Evolutionary conservation across 2,113 vertebrate species (phyloP).

Genomic region (Dendropsophus ebraccatus): DNA sequence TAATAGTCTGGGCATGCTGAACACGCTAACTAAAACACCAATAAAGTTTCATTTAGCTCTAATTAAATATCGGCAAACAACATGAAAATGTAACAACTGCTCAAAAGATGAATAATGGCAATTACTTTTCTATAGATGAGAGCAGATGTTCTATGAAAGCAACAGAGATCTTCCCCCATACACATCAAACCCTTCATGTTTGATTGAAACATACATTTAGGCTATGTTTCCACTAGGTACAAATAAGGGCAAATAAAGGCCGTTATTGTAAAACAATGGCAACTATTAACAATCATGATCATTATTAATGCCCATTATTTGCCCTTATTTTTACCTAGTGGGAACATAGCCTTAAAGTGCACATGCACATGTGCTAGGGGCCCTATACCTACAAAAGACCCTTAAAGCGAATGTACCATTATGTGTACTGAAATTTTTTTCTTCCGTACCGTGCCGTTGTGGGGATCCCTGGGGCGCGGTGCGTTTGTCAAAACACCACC

Average conservation of each 20-base stretch:
- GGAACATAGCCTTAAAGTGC: background rate
- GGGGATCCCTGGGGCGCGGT: no score
- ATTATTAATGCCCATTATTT: no score
- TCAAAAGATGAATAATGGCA: conserved; percentile 21
- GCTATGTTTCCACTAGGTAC: no score
- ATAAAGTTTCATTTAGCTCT: conserved; percentile 15
- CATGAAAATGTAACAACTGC: conserved; percentile 1
- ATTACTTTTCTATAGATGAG: background rate
- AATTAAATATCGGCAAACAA: conserved; percentile 28
- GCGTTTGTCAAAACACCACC: no score
- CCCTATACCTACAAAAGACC: background rate
- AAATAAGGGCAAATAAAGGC: no score
- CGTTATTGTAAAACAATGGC: no score
- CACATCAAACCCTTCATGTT: background rate
- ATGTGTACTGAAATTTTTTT: no score
- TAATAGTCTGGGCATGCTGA: conserved; percentile 7
- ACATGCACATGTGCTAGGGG: background rate
- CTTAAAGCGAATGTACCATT: no score
- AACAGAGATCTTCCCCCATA: background rate
- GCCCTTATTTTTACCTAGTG: no score
- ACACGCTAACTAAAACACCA: conserved; percentile 5
- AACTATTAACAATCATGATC: no score
- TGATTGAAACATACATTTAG: background rate
- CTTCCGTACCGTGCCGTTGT: no score
- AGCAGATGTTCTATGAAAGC: conserved; percentile 17